These are phyloP conservation scores for Aporophyla nigra DNA, from an alignment of 2,888 invertebrate species.

Conservation along the genomic window DNA sequence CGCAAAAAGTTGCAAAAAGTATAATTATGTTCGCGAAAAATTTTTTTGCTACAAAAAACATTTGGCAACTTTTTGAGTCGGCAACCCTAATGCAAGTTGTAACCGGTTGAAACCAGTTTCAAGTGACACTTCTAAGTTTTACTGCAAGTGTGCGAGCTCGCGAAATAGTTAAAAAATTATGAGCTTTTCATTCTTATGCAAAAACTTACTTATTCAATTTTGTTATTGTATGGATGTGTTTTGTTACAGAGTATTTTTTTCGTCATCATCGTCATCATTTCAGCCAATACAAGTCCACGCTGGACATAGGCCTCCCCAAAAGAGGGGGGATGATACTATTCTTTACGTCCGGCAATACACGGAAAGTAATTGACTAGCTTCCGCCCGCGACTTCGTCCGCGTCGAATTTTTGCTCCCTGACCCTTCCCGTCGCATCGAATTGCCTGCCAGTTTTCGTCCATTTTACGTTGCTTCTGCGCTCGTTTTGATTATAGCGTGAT, in stretches of 20 bases:
- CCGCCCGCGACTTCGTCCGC: no score
- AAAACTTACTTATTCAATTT: slow-evolving; percentile 44
- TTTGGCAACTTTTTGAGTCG: slow-evolving; percentile 33
- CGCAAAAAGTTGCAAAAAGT: slow-evolving; percentile 41
- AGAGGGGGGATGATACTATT: no score
- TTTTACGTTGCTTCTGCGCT: no score
- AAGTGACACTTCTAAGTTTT: slow-evolving; percentile 71
- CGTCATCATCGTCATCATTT: no score
- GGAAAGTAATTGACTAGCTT: no score
- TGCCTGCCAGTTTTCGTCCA: no score
- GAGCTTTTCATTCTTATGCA: slow-evolving; percentile 63
- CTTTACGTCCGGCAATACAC: no score
- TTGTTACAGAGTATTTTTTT: neutral
- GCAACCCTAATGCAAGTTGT: slow-evolving; percentile 68
- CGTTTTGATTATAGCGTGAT: no score
- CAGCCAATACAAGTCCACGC: no score
- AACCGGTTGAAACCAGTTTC: slow-evolving; percentile 69
- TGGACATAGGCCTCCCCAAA: no score
- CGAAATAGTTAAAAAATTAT: slow-evolving; percentile 67
- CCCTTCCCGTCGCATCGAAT: no score
- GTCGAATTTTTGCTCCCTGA: no score
- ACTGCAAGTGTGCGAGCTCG: slow-evolving; percentile 57
- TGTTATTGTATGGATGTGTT: neutral
- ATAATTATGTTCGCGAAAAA: slow-evolving; percentile 47
- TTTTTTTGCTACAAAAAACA: slow-evolving; percentile 7